Evolutionary conservation across 1,140 invertebrate species (phyloP).

Genomic region (Melipona quadrifasciata): DNA sequence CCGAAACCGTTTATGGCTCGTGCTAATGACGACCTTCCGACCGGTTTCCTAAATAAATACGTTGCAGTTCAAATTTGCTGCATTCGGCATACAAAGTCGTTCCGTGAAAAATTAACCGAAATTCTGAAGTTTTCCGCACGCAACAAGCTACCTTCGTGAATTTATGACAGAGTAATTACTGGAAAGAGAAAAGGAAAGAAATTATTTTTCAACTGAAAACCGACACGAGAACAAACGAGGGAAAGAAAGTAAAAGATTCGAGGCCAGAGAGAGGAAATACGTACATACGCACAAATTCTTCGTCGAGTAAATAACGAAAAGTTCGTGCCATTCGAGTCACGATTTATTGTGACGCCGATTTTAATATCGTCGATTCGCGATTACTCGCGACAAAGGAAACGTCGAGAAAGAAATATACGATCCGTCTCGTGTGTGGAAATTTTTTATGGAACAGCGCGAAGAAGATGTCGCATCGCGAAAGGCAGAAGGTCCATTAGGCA

Average conservation of each 20-base stretch:
- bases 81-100: background rate
- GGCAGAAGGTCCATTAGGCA: background rate
- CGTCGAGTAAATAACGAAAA: background rate
- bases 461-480: background rate
- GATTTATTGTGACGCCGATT: background rate
- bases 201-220: no score
- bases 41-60: slow-evolving; percentile 9
- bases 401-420: background rate
- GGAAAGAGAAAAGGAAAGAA: background rate
- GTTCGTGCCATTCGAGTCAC: background rate
- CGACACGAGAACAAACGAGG: background rate
- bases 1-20: background rate
- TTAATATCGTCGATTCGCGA: background rate
- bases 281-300: background rate
- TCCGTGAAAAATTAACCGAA: background rate
- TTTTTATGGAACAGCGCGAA: background rate
- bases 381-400: background rate
- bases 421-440: background rate
- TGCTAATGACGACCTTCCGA: slow-evolving; percentile 8
- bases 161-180: background rate
- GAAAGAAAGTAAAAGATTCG: no score
- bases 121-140: background rate
- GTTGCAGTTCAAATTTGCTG: slow-evolving; percentile 1
- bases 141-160: background rate
- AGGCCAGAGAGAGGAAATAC: background rate